These are phyloP conservation scores for Moxostoma hubbsi DNA, from an alignment of 2,797 vertebrate genomes.

Conservation along the genomic window DNA sequence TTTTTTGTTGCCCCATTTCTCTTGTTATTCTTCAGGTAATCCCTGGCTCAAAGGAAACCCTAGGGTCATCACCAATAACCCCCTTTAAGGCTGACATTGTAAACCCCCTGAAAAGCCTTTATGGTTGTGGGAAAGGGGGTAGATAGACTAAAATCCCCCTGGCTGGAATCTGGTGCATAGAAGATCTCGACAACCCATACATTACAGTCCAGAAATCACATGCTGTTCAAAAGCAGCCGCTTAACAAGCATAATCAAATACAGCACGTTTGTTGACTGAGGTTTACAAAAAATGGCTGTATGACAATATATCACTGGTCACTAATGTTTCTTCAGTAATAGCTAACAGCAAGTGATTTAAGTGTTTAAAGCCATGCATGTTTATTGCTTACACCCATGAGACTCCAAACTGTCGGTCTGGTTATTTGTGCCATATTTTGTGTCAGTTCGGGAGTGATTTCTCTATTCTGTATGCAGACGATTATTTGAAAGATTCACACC, in stretches of 20 bases:
- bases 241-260: not conserved
- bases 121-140: slow-evolving; percentile 7
- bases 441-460: no score
- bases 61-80: slow-evolving; percentile 41
- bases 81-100: slow-evolving; percentile 28
- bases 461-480: no score
- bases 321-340: not conserved
- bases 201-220: not conserved
- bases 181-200: not conserved
- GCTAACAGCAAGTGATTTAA: no score
- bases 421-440: no score
- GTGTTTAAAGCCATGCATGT: no score
- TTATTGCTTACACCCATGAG: no score
- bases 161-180: not conserved
- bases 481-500: no score
- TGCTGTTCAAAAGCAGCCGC: not conserved
- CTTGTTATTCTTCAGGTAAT: slow-evolving; percentile 56
- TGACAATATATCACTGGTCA: not conserved
- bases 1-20: slow-evolving; percentile 44
- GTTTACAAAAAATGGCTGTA: no score
- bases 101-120: slow-evolving; percentile 27
- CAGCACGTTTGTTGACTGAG: not conserved
- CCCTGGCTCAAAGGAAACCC: slow-evolving; percentile 48
- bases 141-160: slow-evolving; percentile 39
- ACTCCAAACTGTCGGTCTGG: no score